Evolutionary conservation across 2,888 invertebrate genomes (phyloP), one percentile per base, ranked within the genome.

Genomic region (Stenoptilia bipunctidactyla): DNA sequence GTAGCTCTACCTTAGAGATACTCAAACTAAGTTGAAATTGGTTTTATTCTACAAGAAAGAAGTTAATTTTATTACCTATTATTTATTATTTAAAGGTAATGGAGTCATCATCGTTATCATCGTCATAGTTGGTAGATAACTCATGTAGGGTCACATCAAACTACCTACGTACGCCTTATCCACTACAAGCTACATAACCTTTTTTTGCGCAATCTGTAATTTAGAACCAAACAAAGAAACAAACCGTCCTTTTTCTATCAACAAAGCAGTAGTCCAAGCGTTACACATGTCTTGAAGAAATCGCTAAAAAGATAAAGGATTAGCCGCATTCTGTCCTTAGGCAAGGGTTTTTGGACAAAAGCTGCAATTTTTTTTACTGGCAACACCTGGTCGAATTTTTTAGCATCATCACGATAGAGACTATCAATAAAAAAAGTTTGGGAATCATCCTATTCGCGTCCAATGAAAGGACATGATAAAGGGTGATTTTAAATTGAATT

Each of bases 371-470:
- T 67, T 55, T 49, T 38, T 34, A 48, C 34, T 44, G 14, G 39
- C 47, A 51, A 49, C 77, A 79, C 75, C 79, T 76, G 79, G 79
- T 61, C 55, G 53, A 42, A 54, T 66, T 75, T 75, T 77, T 76
- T 67, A 58, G 63, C 64, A 46, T 47, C 48, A 63, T 72, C 71
- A 71, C 56, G 4, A 20, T 5, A 8, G 8, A 8, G 20, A 5
- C 20, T 20, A 3, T 36, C 20, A 39, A 39, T 40, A 27, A 38
- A 27, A 34, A 39, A 41, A 41, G 44, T 37, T 40, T 30, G 30
- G 12, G 30, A 30, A 30, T 30, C 20, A 20, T 20, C 30, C 30
- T 30, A 4, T 35, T 35, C 4, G 14, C 13, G 35, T 3, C 9
- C 14, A 15, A 13, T 35, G 15, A 33, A 13, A 13, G 30, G 30